Evolutionary conservation across 1,140 invertebrate species (phyloP).

Genomic region (Cecropterus lyciades): DNA sequence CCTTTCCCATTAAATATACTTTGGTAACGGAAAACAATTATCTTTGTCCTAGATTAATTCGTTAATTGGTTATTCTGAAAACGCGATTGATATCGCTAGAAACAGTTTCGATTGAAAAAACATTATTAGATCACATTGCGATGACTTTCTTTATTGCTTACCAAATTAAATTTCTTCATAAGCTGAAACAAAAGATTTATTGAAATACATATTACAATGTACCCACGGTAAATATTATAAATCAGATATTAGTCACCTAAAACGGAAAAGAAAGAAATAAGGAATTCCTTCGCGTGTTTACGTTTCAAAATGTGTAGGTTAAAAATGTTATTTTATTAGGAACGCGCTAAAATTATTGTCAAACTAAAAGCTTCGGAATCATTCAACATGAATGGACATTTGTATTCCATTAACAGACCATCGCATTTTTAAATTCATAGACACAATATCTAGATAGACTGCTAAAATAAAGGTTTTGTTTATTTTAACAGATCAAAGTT

Average conservation of each 20-base stretch:
- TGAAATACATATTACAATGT: no score
- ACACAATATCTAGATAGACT: background rate
- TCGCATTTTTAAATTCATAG: conserved; percentile 3
- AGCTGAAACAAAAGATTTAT: no score
- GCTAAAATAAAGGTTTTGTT: no score
- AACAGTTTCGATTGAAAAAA: no score
- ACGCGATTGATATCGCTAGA: background rate
- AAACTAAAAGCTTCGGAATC: conserved; percentile 7
- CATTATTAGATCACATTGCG: no score
- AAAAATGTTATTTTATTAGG: background rate
- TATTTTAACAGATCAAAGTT: no score
- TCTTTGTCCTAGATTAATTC: background rate
- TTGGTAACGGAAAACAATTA: conserved; percentile 3
- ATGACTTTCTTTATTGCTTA: no score
- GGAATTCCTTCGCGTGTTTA: background rate
- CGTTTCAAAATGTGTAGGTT: background rate
- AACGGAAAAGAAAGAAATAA: background rate
- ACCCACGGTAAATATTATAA: no score
- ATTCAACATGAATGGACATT: conserved; percentile 4
- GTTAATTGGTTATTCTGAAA: background rate
- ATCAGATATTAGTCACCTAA: background rate
- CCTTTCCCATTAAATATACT: conserved; percentile 10
- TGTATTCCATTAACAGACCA: conserved; percentile 5
- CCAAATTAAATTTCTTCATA: no score
- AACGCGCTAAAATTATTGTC: background rate